Evolutionary conservation across 1,140 invertebrate species (phyloP), one percentile per base, ranked within the genome.

Genomic region (Rhynchophorus ferrugineus): DNA sequence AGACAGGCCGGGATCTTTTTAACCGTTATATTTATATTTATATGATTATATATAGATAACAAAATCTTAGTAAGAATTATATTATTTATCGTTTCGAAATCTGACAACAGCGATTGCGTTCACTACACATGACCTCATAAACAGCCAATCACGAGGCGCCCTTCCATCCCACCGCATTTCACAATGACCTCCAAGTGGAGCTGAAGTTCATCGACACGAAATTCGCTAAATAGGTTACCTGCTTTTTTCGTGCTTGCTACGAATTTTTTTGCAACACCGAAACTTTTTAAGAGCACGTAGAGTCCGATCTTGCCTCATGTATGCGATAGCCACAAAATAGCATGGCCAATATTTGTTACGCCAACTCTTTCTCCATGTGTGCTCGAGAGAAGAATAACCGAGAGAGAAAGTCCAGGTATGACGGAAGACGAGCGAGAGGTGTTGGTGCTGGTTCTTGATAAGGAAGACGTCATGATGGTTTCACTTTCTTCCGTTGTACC

Each of bases 211-310:
- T 63, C 60, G 64, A 57, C 62, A 62, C 39, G 41, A 43, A 47
- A 46, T 47, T 39, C 51, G 59, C 48, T 68, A 68, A 66, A 68
- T 69, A 65, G 65, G 67, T 68, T 69, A 68, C 62, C 64, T 67
- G 61, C 60, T 29, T 6, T 29, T 11, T 54, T 54, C 42, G 39
- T 42, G 43, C 54, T 45, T 38, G 53, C 18, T 43, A 36, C 44
- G 16, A 34, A n/a, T 41, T 19, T 42, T 19, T 14, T 36, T 18
- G 22, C 35, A 22, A 39, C 17, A 6, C 13, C 8, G 9, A 18
- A 18, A 17, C n/a, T 19, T 16, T 21, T n/a, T n/a, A 18, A 16
- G 18, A 8, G 22, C 17, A 11, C 38, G 33, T 44, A 44, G 42
- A 21, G 22, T 11, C 44, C 13, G 41, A 39, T 35, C 24, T 43